Evolutionary conservation across 2,113 vertebrate genomes (phyloP), one percentile per base, ranked within the genome.

Genomic region (Psophia crepitans): DNA sequence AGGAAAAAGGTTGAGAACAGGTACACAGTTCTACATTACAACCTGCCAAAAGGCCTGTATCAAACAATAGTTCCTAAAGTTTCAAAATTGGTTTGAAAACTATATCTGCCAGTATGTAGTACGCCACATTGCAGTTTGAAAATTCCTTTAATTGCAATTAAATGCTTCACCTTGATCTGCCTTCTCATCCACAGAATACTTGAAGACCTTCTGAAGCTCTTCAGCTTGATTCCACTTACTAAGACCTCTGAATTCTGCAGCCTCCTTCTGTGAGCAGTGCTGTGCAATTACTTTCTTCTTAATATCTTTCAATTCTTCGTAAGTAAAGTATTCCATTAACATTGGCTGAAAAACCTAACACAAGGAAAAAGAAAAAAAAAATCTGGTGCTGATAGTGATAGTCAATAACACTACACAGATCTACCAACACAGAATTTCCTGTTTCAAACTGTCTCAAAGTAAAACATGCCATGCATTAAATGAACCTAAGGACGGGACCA

Each of bases 271-370:
- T 44, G 98, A 99, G 97, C 99, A 98, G 96, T 99, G 99, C 51
- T 99, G 99, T 4, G 98, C 99, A 46, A 99, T 99, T 97, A 99
- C 99, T 98, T 99, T 99, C 94, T 99, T 99, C 97, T 99, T 99
- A 96, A 99, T 99, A 97, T 99, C 99, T 97, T 99, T 99, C 84
- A 99, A 95, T 97, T 99, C 99, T 94, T 99, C 99, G 0, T 99
- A 99, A 63, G 99, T 99, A 92, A 99, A 99, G 97, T 99, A 99
- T 97, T 99, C 98, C 99, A 99, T 99, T 96, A 99, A 99, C 99
- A 99, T 99, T 56, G 99, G 99, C 98, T 99, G 99, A 93, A 99
- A 99, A 94, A 99, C 99, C 99, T 99, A 97, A 89, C 63, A 66
- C 28, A 86, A 90, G 20, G 58, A 57, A 70, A 37, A 56, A 70